Evolutionary conservation across 2,888 invertebrate species (phyloP).

Genomic region (Thalpophila matura): DNA sequence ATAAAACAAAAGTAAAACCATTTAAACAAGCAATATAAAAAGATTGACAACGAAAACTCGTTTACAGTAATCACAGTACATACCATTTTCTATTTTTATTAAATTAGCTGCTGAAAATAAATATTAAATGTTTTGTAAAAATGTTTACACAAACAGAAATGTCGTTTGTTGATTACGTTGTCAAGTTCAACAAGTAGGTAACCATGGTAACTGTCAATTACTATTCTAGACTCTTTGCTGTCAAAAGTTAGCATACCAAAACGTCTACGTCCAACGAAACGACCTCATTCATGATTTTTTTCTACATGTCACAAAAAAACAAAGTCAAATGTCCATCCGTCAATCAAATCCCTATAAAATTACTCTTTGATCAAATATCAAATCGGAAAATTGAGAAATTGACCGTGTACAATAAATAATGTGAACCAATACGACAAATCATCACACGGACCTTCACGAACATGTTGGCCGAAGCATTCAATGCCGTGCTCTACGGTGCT

Average conservation of each 20-base stretch:
- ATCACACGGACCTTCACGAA: conserved; percentile 42
- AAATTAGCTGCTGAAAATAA: not conserved
- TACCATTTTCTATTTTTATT: conserved; percentile 46
- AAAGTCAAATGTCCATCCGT: conserved; percentile 16
- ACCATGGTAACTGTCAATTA: conserved; percentile 58
- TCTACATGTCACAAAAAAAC: conserved; percentile 10
- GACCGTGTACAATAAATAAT: conserved; percentile 52
- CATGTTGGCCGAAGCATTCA: conserved; percentile 69
- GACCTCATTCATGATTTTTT: conserved; percentile 1
- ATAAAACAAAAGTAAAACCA: too few species aligned
- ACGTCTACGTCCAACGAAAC: too few species aligned
- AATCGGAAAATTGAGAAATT: conserved; percentile 55
- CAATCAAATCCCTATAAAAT: conserved; percentile 34
- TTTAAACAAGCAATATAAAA: not conserved
- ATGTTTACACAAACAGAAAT: conserved; percentile 7
- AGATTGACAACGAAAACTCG: accelerated
- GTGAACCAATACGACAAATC: conserved; percentile 38
- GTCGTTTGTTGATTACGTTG: conserved; percentile 44
- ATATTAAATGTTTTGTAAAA: conserved; percentile 11
- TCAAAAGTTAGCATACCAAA: too few species aligned
- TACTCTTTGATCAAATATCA: too few species aligned
- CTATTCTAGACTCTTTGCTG: too few species aligned
- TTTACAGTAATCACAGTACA: not conserved
- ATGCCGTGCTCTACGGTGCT: conserved; percentile 62
- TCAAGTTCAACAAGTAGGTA: conserved; percentile 56